phyloP scores from a whole-genome alignment of 2,797 vertebrate genomes.

The Manis crassicaudata region DNA sequence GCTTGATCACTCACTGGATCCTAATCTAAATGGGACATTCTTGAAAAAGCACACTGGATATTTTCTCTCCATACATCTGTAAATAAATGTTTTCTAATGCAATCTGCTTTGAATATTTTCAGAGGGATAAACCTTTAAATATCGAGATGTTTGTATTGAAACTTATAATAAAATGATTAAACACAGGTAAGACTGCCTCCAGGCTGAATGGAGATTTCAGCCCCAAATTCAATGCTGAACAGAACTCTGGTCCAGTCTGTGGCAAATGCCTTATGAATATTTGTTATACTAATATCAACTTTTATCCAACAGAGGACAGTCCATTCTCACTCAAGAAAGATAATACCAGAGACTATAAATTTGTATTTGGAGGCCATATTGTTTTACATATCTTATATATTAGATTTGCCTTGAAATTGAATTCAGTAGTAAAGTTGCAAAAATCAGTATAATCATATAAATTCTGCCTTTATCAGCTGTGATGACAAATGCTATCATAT shows the following conservation, averaged over 20 bases:
- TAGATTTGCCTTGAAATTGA: slow-evolving; percentile 40
- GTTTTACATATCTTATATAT: slow-evolving; percentile 9
- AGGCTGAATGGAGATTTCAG: neutral
- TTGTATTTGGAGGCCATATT: neutral
- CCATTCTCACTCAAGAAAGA: neutral
- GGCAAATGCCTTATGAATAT: neutral
- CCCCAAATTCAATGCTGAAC: neutral
- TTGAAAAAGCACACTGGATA: neutral
- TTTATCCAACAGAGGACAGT: neutral
- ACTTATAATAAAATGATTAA: neutral
- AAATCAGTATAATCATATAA: slow-evolving; percentile 28
- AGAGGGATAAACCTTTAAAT: slow-evolving; percentile 42
- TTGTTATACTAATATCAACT: neutral
- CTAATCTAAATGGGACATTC: neutral
- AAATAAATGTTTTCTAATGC: slow-evolving; percentile 33
- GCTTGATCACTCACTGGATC: neutral
- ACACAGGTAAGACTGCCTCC: neutral
- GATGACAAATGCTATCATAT: neutral
- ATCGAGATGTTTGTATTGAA: neutral
- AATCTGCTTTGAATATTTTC: slow-evolving; percentile 28
- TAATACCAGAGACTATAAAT: neutral
- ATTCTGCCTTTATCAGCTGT: slow-evolving; percentile 21
- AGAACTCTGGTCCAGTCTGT: neutral
- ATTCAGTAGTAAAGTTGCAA: slow-evolving; percentile 48
- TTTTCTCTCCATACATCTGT: neutral